These are phyloP conservation scores for Clinocottus analis DNA, from an alignment of 2,113 vertebrate genomes.

Conservation along the genomic window DNA sequence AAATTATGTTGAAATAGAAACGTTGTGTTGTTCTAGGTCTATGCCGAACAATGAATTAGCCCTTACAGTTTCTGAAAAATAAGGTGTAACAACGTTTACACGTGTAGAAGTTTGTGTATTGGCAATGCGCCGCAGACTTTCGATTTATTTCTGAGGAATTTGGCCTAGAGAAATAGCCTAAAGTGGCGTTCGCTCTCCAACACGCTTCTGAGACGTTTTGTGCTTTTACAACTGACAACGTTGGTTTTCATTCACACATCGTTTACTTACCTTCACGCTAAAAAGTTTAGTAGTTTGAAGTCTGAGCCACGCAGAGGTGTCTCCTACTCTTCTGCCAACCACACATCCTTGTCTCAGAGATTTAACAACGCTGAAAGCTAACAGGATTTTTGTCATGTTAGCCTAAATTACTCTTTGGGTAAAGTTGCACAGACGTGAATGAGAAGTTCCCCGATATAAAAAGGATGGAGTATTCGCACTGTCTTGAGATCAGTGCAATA, in stretches of 20 bases:
- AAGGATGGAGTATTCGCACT: background rate
- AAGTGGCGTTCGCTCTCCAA: background rate
- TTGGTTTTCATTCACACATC: fast-evolving
- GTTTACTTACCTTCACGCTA: constrained; percentile 88
- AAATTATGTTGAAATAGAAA: background rate
- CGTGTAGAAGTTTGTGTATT: fast-evolving
- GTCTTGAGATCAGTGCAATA: background rate
- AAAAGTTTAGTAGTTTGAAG: constrained; percentile 76
- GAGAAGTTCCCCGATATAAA: background rate
- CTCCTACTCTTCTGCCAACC: constrained; percentile 67
- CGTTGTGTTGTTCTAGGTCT: fast-evolving
- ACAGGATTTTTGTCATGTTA: constrained; percentile 89
- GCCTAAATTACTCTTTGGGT: background rate
- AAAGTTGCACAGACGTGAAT: background rate
- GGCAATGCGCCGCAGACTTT: fast-evolving
- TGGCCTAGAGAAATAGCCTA: background rate
- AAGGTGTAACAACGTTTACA: background rate
- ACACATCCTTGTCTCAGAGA: constrained; percentile 81
- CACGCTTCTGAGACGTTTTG: background rate
- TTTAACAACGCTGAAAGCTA: constrained; percentile 84
- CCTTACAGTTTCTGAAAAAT: fast-evolving
- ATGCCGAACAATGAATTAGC: background rate
- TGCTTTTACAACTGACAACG: background rate
- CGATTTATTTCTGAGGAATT: background rate
- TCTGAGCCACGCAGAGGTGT: constrained; percentile 71